Evolutionary conservation across 92 coral and sea anemone species (phyloP).

Genomic region (Parazoanthus atlanticus): DNA sequence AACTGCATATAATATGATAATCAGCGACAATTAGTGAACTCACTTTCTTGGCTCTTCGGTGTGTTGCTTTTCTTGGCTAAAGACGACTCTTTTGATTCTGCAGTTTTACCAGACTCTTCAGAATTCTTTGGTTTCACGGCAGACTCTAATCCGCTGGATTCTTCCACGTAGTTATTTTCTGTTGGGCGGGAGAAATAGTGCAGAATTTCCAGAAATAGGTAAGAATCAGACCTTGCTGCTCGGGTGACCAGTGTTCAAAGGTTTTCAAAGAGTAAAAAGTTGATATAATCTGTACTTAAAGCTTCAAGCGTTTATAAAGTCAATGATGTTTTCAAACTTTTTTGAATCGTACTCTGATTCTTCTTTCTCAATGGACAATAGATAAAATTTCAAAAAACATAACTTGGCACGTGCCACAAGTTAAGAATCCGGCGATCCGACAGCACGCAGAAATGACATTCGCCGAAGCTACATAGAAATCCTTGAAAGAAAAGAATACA

Average conservation of each 20-base stretch:
- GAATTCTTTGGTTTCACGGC: not conserved
- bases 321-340: too few species aligned
- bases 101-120: not conserved
- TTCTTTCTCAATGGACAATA: too few species aligned
- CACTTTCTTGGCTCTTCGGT: not conserved
- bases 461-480: too few species aligned
- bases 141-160: not conserved
- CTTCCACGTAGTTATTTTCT: not conserved
- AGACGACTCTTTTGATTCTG: not conserved
- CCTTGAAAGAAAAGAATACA: too few species aligned
- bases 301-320: too few species aligned
- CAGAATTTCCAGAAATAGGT: not conserved
- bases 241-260: not conserved
- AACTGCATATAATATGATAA: not conserved
- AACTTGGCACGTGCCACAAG: too few species aligned
- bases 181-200: not conserved
- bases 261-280: not conserved
- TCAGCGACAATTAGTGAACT: not conserved
- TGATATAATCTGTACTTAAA: too few species aligned
- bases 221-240: not conserved
- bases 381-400: too few species aligned
- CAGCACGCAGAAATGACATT: too few species aligned
- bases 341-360: too few species aligned
- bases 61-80: not conserved
- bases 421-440: too few species aligned